These are phyloP conservation scores for Scolopax rusticola DNA, from an alignment of 2,797 vertebrate species.

Conservation along the genomic window DNA sequence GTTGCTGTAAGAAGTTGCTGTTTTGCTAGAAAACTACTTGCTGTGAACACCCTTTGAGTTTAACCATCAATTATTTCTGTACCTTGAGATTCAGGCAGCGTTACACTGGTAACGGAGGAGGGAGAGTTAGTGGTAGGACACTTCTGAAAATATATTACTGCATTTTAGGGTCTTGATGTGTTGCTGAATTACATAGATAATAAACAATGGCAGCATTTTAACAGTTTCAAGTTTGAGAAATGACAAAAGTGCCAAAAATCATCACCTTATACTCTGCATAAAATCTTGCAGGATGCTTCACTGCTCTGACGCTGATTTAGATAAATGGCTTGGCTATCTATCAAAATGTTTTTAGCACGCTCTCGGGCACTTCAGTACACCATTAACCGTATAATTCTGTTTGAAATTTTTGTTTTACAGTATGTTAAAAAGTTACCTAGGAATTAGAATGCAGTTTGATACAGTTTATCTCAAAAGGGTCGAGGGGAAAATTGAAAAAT, in stretches of 20 bases:
- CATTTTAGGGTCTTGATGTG: slow-evolving; percentile 66
- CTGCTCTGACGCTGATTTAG: slow-evolving; percentile 86
- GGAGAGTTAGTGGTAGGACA: slow-evolving; percentile 36
- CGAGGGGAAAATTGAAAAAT: neutral
- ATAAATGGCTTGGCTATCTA: slow-evolving; percentile 85
- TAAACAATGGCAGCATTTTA: slow-evolving; percentile 76
- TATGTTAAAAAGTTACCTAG: slow-evolving; percentile 72
- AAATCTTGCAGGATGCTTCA: slow-evolving; percentile 79
- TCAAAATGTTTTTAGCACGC: slow-evolving; percentile 83
- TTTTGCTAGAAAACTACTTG: slow-evolving; percentile 83
- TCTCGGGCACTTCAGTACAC: slow-evolving; percentile 77
- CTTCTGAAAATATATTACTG: slow-evolving; percentile 48
- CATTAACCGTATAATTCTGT: slow-evolving; percentile 75
- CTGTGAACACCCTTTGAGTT: slow-evolving; percentile 81
- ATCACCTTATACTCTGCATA: slow-evolving; percentile 49
- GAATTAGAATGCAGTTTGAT: slow-evolving; percentile 46
- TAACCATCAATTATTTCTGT: slow-evolving; percentile 82
- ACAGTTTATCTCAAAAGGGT: slow-evolving; percentile 29
- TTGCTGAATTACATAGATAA: slow-evolving; percentile 72
- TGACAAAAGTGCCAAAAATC: slow-evolving; percentile 73
- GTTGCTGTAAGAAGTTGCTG: slow-evolving; percentile 83
- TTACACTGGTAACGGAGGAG: slow-evolving; percentile 10
- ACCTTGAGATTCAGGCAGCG: slow-evolving; percentile 64
- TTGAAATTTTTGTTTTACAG: slow-evolving; percentile 71
- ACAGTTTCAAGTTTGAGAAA: slow-evolving; percentile 74